phyloP scores from a whole-genome alignment of 2,113 vertebrate species.

The Daubentonia madagascariensis region DNA sequence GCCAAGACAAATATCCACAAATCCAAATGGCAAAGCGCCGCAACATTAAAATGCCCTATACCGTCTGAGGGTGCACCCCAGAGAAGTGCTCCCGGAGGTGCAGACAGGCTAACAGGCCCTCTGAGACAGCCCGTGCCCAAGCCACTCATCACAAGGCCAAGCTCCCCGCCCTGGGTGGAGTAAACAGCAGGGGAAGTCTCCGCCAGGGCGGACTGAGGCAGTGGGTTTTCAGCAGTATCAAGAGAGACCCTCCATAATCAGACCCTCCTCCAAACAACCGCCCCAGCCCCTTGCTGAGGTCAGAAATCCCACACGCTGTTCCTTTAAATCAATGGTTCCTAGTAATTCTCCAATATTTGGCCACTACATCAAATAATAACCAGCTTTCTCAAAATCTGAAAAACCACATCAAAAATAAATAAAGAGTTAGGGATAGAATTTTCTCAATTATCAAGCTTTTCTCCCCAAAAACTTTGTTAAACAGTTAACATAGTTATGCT shows the following conservation, averaged over 20 bases:
- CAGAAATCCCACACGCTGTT: not conserved
- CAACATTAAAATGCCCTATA: not conserved
- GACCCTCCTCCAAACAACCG: not conserved
- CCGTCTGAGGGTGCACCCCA: not conserved
- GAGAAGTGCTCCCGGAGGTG: rapidly evolving
- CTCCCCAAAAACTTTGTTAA: not conserved
- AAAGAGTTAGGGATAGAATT: not conserved
- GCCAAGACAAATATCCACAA: not conserved
- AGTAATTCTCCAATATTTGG: not conserved
- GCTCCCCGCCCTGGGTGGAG: rapidly evolving
- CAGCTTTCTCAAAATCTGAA: not conserved
- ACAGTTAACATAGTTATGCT: not conserved
- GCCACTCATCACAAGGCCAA: not conserved
- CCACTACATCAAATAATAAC: not conserved
- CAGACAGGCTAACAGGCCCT: not conserved
- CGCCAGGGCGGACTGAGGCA: rapidly evolving
- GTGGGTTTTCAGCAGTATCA: not conserved
- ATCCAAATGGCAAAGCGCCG: not conserved
- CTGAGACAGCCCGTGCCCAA: not conserved
- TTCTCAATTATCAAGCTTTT: not conserved
- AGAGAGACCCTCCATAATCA: not conserved
- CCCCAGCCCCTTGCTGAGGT: not conserved
- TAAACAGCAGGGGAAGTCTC: rapidly evolving
- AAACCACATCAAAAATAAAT: not conserved
- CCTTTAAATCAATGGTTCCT: not conserved